Conservation (phyloP, 2,888 invertebrate species). For the Calameuta pallipes region DNA sequence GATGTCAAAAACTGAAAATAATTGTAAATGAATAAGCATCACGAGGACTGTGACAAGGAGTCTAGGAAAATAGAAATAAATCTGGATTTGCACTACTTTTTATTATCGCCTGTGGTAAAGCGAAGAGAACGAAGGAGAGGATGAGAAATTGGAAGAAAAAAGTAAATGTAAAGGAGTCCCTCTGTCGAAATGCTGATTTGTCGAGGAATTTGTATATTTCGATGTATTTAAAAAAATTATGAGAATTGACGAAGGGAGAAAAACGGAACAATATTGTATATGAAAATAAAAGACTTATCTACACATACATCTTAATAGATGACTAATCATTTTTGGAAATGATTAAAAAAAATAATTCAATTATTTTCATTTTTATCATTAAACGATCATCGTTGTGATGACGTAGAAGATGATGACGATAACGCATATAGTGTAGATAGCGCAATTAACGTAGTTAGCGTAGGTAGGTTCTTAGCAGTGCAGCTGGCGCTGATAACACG, state of each 20-base stretch:
- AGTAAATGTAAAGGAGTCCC: neutral
- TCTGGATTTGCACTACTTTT: conserved; percentile 24
- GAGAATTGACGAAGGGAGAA: neutral
- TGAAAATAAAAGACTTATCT: conserved; percentile 26
- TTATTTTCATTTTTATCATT: neutral
- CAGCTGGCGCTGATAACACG: no score
- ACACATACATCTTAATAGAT: conserved; percentile 7
- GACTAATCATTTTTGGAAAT: neutral
- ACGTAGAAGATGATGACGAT: no score
- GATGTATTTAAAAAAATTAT: conserved; percentile 14
- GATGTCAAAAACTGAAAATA: no score
- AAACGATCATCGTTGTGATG: no score
- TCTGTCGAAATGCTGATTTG: conserved; percentile 9
- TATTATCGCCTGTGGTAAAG: conserved; percentile 4
- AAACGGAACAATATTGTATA: conserved; percentile 12
- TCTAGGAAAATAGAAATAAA: conserved; percentile 9
- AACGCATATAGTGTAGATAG: no score
- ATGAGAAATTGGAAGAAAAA: neutral
- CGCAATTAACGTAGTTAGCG: no score
- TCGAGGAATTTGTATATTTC: conserved; percentile 22
- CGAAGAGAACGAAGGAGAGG: neutral
- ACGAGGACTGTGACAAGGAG: conserved; percentile 13
- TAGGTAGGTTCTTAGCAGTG: no score
- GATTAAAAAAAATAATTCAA: neutral
- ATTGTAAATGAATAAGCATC: neutral